Evolutionary conservation across 2,113 vertebrate species (phyloP), one percentile per base, ranked within the genome.

Genomic region (Isichthys henryi): DNA sequence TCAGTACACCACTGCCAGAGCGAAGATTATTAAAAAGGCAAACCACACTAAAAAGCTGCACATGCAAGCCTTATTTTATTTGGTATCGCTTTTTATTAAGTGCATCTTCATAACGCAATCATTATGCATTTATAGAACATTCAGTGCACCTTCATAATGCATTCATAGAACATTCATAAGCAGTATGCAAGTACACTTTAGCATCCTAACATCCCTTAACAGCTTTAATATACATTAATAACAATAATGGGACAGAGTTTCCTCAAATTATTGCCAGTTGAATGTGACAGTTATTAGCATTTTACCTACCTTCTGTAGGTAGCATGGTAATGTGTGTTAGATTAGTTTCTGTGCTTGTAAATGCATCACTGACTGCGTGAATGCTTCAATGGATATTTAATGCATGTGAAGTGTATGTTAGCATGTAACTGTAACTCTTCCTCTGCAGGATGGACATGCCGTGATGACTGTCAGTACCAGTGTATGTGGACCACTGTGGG

Each of bases 401-500:
- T 77, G 70, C 31, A 35, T 39, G 5, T 39, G 7, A 19, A 84
- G 19, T 84, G 8, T 39, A 17, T 82, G 43, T 84, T 84, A 45
- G 80, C 5, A 23, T 84, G 80, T 84, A 49, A 35, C 83, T 15
- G 53, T 19, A 5, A 86, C 27, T 87, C 10, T 90, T 48, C 84
- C 56, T 83, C 43, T 88, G 3, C 93, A 99, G 98, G 98, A 83
- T 99, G 98, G 98, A 97, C 95, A 3, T 99, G 98, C 92, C 94
- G 93, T 0, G 98, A 99, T 0, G 98, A 99, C 92, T 99, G 98
- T 92, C 93, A 96, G 53, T 99, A 99, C 90, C 96, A 97, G 91
- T 99, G 98, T 92, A 99, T 99, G 98, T 99, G 98, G 98, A 92
- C 96, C 91, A 99, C 98, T 0, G 98, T 99, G 90, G 96, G 95